phyloP scores from a whole-genome alignment of 2,797 vertebrate species.

The Amblyraja radiata region DNA sequence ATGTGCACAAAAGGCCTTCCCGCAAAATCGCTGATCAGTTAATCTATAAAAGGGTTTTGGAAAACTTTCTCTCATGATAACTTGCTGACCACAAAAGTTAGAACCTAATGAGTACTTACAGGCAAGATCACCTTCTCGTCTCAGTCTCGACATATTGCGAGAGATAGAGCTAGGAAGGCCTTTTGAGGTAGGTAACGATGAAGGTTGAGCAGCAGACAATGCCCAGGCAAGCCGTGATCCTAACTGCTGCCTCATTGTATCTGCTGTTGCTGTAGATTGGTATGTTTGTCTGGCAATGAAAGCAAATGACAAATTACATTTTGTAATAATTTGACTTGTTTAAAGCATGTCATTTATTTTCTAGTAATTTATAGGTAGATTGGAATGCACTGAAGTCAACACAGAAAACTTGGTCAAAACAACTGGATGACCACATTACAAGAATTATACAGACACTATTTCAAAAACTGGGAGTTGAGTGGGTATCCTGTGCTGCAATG shows the following conservation, averaged over 20 bases:
- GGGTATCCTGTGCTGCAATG: too few relatives aligned
- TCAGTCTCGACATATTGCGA: constrained; percentile 58
- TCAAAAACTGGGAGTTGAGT: background rate
- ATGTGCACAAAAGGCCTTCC: background rate
- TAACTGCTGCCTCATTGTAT: constrained; percentile 65
- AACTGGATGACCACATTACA: background rate
- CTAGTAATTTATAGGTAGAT: background rate
- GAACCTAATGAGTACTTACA: background rate
- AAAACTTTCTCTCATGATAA: background rate
- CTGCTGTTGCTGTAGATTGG: constrained; percentile 58
- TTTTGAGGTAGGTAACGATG: constrained; percentile 65
- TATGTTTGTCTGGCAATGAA: constrained; percentile 58
- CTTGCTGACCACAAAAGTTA: background rate
- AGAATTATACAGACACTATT: background rate
- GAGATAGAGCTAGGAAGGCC: constrained; percentile 58
- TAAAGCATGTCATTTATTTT: background rate
- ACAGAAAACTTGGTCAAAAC: background rate
- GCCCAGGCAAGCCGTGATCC: constrained; percentile 87
- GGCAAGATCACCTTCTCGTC: constrained; percentile 66
- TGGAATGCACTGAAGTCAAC: background rate
- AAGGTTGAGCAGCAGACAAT: constrained; percentile 67
- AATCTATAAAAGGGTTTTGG: background rate
- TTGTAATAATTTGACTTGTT: background rate
- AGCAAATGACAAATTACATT: background rate
- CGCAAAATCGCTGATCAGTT: background rate